These are phyloP conservation scores for Epizoanthus ramosus DNA, from an alignment of 92 coral and sea anemone species.

Conservation along the genomic window DNA sequence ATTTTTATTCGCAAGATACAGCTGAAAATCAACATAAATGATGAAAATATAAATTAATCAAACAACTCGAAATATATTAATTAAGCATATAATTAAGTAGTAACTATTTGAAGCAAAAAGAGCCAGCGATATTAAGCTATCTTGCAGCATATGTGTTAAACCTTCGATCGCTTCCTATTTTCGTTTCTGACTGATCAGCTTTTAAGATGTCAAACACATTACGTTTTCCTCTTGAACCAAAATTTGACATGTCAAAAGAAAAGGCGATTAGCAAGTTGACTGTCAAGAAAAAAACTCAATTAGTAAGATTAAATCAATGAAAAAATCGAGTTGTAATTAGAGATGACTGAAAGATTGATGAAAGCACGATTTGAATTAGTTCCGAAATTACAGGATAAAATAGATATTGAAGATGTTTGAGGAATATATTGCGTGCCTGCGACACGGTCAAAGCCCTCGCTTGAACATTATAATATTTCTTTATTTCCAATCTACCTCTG, in stretches of 20 bases:
- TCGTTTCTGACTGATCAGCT: conserved; percentile 1
- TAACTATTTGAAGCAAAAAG: no score
- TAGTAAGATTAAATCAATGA: conserved; percentile 27
- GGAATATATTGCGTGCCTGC: not conserved
- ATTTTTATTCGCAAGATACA: no score
- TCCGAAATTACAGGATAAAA: not conserved
- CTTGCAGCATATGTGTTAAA: no score
- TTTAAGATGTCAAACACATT: conserved; percentile 20
- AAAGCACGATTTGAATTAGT: conserved; percentile 21
- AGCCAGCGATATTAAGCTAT: no score
- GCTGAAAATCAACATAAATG: no score
- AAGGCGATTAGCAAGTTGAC: conserved; percentile 21
- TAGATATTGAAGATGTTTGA: not conserved
- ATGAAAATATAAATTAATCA: no score
- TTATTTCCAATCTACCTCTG: no score
- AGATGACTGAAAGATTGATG: conserved; percentile 23
- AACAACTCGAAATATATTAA: no score
- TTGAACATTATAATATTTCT: no score
- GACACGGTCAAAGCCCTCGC: not conserved
- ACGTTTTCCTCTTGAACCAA: not conserved
- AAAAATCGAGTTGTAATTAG: conserved; percentile 34
- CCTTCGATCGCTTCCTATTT: no score
- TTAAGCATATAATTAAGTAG: no score
- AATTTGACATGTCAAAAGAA: conserved; percentile 20
- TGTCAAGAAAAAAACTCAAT: conserved; percentile 20